Conservation (phyloP, 2,797 vertebrate genomes). For the Pseudomugil tenellus region DNA sequence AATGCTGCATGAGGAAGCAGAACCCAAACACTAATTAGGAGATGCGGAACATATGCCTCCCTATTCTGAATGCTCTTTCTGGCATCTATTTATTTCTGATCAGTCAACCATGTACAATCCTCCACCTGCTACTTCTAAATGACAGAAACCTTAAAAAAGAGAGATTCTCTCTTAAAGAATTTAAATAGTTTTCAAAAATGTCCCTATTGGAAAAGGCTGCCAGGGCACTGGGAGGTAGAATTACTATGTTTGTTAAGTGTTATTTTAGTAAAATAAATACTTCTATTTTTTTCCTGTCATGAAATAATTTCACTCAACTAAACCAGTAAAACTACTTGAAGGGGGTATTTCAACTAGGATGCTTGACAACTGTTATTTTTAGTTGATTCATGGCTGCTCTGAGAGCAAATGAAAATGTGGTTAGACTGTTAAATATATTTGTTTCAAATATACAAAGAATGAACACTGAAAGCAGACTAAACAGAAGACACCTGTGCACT, state of each 20-base stretch:
- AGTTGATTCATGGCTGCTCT: not conserved
- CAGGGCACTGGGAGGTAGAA: slow-evolving; percentile 35
- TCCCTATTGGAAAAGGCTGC: slow-evolving; percentile 48
- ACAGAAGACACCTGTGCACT: slow-evolving; percentile 83
- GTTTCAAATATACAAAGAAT: slow-evolving; percentile 36
- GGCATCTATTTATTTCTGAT: slow-evolving; percentile 75
- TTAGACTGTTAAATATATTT: not conserved
- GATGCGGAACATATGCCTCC: slow-evolving; percentile 66
- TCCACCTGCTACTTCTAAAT: slow-evolving; percentile 83
- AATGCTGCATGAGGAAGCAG: slow-evolving; percentile 64
- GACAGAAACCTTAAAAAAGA: slow-evolving; percentile 44
- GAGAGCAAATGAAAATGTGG: not conserved
- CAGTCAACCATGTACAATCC: slow-evolving; percentile 78
- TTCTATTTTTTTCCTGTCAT: not conserved
- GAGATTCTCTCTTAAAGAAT: slow-evolving; percentile 61
- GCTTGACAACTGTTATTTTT: not conserved
- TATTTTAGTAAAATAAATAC: not conserved
- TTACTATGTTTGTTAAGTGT: slow-evolving; percentile 10
- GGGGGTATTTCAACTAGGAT: not conserved
- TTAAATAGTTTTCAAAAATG: slow-evolving; percentile 72
- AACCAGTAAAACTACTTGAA: not conserved
- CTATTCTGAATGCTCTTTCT: slow-evolving; percentile 76
- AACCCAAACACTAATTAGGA: slow-evolving; percentile 78
- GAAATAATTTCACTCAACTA: slow-evolving; percentile 9
- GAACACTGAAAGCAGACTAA: slow-evolving; percentile 68